A percentile compares a stretch with the other conserved stretches of the same genome.
Conservation (phyloP, 2,797 vertebrate species). For the Ceryle rudis region DNA sequence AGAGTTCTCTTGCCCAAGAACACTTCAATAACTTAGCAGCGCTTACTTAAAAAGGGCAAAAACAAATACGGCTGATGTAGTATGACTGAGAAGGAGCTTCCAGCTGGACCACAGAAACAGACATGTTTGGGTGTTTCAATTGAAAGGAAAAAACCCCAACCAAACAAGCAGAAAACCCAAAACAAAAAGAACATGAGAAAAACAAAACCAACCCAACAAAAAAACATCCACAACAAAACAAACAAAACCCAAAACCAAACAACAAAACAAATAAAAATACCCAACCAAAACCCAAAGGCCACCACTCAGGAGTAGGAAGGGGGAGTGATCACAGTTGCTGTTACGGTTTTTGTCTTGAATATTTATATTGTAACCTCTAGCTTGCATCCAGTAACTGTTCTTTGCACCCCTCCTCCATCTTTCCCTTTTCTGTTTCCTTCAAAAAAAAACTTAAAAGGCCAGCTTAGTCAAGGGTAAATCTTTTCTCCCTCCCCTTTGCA, state of each 20-base stretch:
- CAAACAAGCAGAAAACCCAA: too few species aligned
- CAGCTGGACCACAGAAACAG: neutral
- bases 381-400: neutral
- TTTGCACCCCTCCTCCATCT: neutral
- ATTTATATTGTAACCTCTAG: neutral
- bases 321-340: neutral
- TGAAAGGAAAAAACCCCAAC: neutral
- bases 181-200: too few species aligned
- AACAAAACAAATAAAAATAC: too few species aligned
- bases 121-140: neutral
- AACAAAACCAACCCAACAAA: too few species aligned
- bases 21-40: accelerated
- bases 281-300: neutral
- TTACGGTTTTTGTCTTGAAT: neutral
- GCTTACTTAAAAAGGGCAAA: neutral
- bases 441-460: neutral
- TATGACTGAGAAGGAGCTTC: neutral
- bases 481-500: conserved; percentile 47
- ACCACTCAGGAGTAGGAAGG: neutral
- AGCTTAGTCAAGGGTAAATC: neutral
- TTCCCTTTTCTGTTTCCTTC: neutral
- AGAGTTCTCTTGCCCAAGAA: neutral
- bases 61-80: neutral
- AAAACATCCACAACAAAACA: too few species aligned
- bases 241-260: too few species aligned